Evolutionary conservation across 2,113 vertebrate genomes (phyloP).

Genomic region (Scatophagus argus): DNA sequence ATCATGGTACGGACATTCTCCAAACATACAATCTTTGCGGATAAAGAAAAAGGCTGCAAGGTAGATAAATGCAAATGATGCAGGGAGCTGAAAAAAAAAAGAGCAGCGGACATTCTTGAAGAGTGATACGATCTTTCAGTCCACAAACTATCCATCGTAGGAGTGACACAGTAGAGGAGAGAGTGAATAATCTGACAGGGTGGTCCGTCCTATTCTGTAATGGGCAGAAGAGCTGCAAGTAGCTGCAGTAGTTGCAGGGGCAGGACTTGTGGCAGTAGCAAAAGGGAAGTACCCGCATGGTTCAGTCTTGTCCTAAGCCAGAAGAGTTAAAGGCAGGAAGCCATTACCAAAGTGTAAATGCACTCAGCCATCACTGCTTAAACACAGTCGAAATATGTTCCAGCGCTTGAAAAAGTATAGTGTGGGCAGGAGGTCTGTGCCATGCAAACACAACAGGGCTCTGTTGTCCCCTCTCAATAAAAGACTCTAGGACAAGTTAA

Average conservation of each 20-base stretch:
- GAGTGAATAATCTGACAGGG: conserved; percentile 62
- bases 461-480: conserved; percentile 32
- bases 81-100: conserved; percentile 61
- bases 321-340: conserved; percentile 79
- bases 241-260: conserved; percentile 18
- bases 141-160: conserved; percentile 61
- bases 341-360: conserved; percentile 81
- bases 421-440: conserved; percentile 25
- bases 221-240: conserved; percentile 12
- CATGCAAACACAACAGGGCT: conserved; percentile 38
- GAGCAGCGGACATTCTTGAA: conserved; percentile 73
- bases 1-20: conserved; percentile 50
- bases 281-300: conserved; percentile 42
- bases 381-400: conserved; percentile 67
- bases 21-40: conserved; percentile 62
- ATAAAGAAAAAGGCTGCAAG: conserved; percentile 62
- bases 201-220: conserved; percentile 61
- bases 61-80: conserved; percentile 79
- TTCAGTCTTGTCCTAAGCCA: conserved; percentile 55
- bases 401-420: conserved; percentile 33
- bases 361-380: conserved; percentile 76
- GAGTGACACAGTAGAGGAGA: conserved; percentile 59
- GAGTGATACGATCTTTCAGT: conserved; percentile 71
- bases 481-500: conserved; percentile 35
- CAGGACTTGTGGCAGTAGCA: conserved; percentile 40